Percentiles rank a stretch among this genome's conserved stretches.
phyloP scores from a whole-genome alignment of 1,140 invertebrate genomes.

The Anoplophora glabripennis region DNA sequence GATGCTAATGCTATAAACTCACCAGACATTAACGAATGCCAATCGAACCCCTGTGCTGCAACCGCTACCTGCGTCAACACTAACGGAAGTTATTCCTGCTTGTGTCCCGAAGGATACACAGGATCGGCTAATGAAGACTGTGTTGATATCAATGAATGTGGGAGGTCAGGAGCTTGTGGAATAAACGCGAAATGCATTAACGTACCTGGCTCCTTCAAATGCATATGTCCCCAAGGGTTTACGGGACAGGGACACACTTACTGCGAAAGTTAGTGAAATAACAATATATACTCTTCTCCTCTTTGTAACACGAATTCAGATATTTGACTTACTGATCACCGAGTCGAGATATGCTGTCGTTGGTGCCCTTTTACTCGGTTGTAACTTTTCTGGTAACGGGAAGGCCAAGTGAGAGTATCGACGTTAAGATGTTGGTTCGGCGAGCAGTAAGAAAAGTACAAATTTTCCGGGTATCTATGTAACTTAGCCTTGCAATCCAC shows the following conservation, averaged over 20 bases:
- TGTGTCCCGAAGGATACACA: slow-evolving; percentile 70
- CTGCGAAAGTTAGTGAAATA: slow-evolving; percentile 72
- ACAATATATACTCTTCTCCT: slow-evolving; percentile 2
- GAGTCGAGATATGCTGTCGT: not conserved
- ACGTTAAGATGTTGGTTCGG: no score
- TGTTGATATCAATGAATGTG: slow-evolving; percentile 67
- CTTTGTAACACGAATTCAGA: not conserved
- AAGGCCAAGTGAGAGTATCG: no score
- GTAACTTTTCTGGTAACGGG: no score
- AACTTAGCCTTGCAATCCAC: slow-evolving; percentile 2
- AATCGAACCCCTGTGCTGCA: slow-evolving; percentile 63
- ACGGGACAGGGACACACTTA: slow-evolving; percentile 69
- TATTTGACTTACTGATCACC: not conserved
- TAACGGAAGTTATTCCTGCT: slow-evolving; percentile 70
- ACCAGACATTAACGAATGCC: slow-evolving; percentile 63
- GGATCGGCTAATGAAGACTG: slow-evolving; percentile 55
- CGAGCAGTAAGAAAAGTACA: not conserved
- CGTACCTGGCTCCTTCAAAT: slow-evolving; percentile 87
- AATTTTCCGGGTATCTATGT: slow-evolving; percentile 1
- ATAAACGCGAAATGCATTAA: slow-evolving; percentile 89
- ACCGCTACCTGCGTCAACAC: slow-evolving; percentile 73
- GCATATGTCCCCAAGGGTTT: slow-evolving; percentile 81
- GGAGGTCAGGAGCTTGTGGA: slow-evolving; percentile 69
- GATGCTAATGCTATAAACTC: slow-evolving; percentile 19
- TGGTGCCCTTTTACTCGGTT: not conserved